Base-by-base conservation (phyloP, 2,797 vertebrate species). In the Gouania willdenowi region DNA sequence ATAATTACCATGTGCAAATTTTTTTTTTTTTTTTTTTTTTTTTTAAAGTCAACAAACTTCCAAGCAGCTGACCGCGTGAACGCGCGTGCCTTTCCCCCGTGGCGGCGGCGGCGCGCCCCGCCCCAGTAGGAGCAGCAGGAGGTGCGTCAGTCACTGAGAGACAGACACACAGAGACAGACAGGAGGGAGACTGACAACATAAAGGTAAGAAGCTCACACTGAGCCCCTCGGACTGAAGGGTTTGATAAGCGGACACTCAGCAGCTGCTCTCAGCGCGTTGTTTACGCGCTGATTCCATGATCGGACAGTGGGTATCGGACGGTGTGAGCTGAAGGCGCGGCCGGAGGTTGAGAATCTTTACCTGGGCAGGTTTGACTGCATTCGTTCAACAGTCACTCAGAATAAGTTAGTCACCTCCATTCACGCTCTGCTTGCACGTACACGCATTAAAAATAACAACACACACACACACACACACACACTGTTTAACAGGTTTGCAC, bases 31-130 rank as follows among this genome's bases (percentile, higher is more conserved):
- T 14, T 14, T n/a, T 14, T 14, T 14, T 14, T 13, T 14, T 3
- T 14, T 13, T 13, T 14, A 13, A 13, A 14, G 13, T 14, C 13
- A 13, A 14, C 13, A 13, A 14, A 14, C 5, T 20, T 20, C 1
- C 6, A 1, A 26, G 40, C 49, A 49, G 24, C 20, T 43, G 41
- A 50, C 8, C 5, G 5, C 22, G 33, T 42, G 42, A 30, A 6
- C 29, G 38, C 11, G 17, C n/a, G 6, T 1, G 20, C 5, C 53
- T 57, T 64, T 26, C 27, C 27, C 22, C 15, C 5, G 14, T 3
- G 12, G 21, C n/a, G 29, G 11, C 0, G 20, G 15, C 5, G 21
- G 13, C 3, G 28, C 17, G 11, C 1, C 4, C 4, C 20, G 3
- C 1, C 4, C 6, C 6, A 6, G 3, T 4, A 22, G 26, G 18